Conservation (phyloP, 2,797 vertebrate genomes). For the Phalloptychus januarius region DNA sequence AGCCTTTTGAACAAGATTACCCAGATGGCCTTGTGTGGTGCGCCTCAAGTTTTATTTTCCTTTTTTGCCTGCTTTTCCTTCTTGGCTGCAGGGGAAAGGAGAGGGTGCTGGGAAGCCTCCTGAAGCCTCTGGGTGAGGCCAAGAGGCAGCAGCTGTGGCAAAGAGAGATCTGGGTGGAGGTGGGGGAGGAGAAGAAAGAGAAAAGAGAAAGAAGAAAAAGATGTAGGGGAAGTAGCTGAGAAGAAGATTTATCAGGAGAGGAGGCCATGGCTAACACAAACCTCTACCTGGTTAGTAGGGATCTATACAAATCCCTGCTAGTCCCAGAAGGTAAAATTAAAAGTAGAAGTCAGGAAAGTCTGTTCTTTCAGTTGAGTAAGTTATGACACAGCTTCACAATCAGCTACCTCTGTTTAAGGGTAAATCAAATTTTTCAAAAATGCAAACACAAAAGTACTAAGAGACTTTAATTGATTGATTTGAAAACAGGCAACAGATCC, state of each 20-base stretch:
- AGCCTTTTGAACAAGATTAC: constrained; percentile 87
- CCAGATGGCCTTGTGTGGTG: constrained; percentile 86
- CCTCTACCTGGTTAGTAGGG: constrained; percentile 60
- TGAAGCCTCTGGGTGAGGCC: constrained; percentile 76
- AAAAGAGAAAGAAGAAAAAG: constrained; percentile 7
- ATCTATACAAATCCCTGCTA: constrained; percentile 42
- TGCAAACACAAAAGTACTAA: not conserved
- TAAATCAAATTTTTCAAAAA: not conserved
- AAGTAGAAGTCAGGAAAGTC: not conserved
- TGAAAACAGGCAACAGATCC: not conserved
- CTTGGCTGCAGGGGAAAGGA: constrained; percentile 73
- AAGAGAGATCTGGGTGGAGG: constrained; percentile 72
- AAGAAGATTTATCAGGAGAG: constrained; percentile 58
- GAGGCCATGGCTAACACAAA: constrained; percentile 36
- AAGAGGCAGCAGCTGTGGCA: constrained; percentile 80
- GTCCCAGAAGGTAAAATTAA: not conserved
- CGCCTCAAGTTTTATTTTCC: constrained; percentile 83
- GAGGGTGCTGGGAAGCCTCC: constrained; percentile 79
- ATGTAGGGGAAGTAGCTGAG: constrained; percentile 38
- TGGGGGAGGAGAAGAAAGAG: not conserved
- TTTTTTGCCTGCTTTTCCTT: constrained; percentile 77
- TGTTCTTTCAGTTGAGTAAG: not conserved
- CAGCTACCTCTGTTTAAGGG: not conserved
- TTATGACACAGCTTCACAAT: not conserved
- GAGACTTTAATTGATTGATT: not conserved